Evolutionary conservation across 1,140 invertebrate genomes (phyloP).

Genomic region (Ganaspis sp.): DNA sequence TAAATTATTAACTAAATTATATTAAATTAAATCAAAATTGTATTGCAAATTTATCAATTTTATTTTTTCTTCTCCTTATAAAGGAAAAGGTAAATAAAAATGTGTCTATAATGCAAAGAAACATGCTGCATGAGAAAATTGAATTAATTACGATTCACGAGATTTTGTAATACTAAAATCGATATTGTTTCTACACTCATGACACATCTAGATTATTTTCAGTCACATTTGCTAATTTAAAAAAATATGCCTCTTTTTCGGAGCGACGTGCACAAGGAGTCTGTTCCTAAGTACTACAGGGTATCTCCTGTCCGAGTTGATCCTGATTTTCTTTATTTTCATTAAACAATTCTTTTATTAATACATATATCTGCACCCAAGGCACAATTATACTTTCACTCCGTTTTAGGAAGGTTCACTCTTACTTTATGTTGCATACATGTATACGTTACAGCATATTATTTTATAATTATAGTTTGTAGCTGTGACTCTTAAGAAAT

Average conservation of each 20-base stretch:
- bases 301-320: constrained; percentile 37
- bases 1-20: not conserved
- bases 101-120: not conserved
- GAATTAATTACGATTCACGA: not conserved
- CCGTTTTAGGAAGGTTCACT: constrained; percentile 69
- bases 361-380: constrained; percentile 70
- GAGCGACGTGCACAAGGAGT: constrained; percentile 36
- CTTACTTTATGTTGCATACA: constrained; percentile 60
- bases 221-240: constrained; percentile 11
- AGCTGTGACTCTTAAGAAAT: constrained; percentile 58
- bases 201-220: constrained; percentile 23
- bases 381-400: constrained; percentile 76
- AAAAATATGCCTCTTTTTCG: not conserved
- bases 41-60: too few species aligned
- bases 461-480: constrained; percentile 50
- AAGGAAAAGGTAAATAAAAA: too few species aligned
- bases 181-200: constrained; percentile 1
- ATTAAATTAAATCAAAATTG: too few species aligned
- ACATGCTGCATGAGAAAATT: not conserved
- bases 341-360: constrained; percentile 3
- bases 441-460: constrained; percentile 36
- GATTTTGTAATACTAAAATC: constrained; percentile 9
- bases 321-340: constrained; percentile 32
- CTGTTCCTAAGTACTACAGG: constrained; percentile 47
- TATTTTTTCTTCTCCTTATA: too few species aligned